Conservation (phyloP, 53 echinoderm and acorn worm genomes). For the Holothuria leucospilota region DNA sequence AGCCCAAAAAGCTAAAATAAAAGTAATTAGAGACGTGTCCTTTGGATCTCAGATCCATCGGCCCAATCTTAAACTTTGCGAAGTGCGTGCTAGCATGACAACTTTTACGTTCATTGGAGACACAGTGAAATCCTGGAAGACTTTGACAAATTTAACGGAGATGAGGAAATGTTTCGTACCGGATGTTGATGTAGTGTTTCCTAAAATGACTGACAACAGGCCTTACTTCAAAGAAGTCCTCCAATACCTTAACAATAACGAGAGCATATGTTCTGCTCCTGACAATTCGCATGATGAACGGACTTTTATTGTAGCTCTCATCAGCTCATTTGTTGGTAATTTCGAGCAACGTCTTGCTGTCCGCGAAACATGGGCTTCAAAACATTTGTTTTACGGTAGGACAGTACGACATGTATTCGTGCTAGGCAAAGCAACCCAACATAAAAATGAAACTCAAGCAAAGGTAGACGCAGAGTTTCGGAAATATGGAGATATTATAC, state of each 20-base stretch:
- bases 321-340: conserved; percentile 37
- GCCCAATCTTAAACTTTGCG: not conserved
- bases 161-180: conserved; percentile 28
- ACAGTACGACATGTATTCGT: conserved; percentile 26
- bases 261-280: not conserved
- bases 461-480: not conserved
- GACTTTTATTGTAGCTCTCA: conserved; percentile 53
- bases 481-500: conserved; percentile 69
- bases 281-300: not conserved
- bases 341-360: conserved; percentile 47
- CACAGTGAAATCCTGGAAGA: conserved; percentile 1
- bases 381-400: conserved; percentile 10
- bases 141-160: not conserved
- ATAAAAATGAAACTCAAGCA: not conserved
- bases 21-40: not conserved
- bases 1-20: not conserved
- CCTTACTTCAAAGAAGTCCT: conserved; percentile 36
- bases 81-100: conserved; percentile 7
- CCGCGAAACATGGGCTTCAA: conserved; percentile 56
- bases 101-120: not conserved
- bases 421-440: not conserved
- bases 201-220: conserved; percentile 1
- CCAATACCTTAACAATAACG: not conserved
- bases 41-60: not conserved
- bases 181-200: conserved; percentile 50